Base-by-base conservation (phyloP, 2,113 vertebrate genomes). In the Noturus placidus region DNA sequence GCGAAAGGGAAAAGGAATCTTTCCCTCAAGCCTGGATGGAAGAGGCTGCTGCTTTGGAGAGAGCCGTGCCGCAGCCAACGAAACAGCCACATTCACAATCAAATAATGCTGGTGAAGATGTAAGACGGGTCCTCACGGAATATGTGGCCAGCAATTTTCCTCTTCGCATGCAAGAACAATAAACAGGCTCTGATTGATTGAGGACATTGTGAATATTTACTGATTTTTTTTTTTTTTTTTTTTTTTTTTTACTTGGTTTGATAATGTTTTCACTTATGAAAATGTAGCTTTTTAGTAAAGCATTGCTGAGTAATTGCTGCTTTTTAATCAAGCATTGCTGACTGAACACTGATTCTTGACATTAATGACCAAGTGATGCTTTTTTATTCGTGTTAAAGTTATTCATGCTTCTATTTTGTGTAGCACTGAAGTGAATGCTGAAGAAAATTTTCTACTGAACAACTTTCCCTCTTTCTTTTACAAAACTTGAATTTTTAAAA, bases 41-140 rank as follows among this genome's bases (percentile, higher is more conserved):
- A 79, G 50, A 56, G 77, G 77, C 52, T 79, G 77, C 77, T 79
- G 27, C n/a, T 79, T 54, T 79, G 50, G 77, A 20, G 50, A 79
- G 77, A 79, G 15, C 50, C 3, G n/a, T 79, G 20, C 77, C 50
- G 0, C 77, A 79, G 50, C n/a, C 50, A 5, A 25, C 27, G 11
- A 77, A 46, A 17, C 25, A 77, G 42, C n/a, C 74, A 8, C n/a
- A 52, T n/a, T 11, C 22, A 6, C 42, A 77, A 52, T 77, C 42
- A 13, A 77, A 7, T 77, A 27, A 19, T 20, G 50, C 50, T 56
- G 50, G 50, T n/a, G 50, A 54, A 56, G 50, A n/a, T 79, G 50
- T 54, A 33, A 54, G 77, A 27, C 77, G 4, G 77, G 50, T 56
- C 52, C 77, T 79, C 27, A 79, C 77, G 30, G 50, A 79, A 30